phyloP scores from a whole-genome alignment of 2,113 vertebrate genomes.

The Etia nguti region DNA sequence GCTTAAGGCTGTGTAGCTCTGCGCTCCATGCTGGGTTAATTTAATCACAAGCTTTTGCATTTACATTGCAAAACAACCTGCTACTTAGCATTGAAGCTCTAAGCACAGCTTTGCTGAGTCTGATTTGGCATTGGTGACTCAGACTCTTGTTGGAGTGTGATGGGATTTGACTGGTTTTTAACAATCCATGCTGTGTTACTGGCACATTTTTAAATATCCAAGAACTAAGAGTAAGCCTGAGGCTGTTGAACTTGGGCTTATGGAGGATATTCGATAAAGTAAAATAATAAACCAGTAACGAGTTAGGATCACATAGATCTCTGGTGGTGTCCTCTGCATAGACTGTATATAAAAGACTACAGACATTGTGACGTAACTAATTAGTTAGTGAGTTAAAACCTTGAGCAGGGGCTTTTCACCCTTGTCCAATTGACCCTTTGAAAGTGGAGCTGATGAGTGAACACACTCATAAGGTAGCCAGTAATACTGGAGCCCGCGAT shows the following conservation, averaged over 20 bases:
- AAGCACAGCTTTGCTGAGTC: slow-evolving; percentile 13
- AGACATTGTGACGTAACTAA: neutral
- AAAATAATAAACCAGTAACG: neutral
- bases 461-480: neutral
- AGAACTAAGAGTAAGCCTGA: neutral
- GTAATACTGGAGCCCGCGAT: neutral
- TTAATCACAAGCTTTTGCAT: slow-evolving; percentile 59
- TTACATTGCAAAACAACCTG: slow-evolving; percentile 59
- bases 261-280: neutral
- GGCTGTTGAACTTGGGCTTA: neutral
- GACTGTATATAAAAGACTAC: neutral
- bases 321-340: neutral
- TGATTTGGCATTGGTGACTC: slow-evolving; percentile 3
- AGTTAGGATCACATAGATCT: neutral
- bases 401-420: neutral
- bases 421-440: neutral
- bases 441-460: neutral
- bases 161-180: slow-evolving; percentile 13
- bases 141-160: neutral
- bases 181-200: neutral
- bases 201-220: neutral
- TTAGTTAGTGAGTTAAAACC: neutral
- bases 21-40: slow-evolving; percentile 25
- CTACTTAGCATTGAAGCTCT: slow-evolving; percentile 9
- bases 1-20: slow-evolving; percentile 12